Conservation (phyloP, 2,113 vertebrate genomes). For the Accipiter virgatus region DNA sequence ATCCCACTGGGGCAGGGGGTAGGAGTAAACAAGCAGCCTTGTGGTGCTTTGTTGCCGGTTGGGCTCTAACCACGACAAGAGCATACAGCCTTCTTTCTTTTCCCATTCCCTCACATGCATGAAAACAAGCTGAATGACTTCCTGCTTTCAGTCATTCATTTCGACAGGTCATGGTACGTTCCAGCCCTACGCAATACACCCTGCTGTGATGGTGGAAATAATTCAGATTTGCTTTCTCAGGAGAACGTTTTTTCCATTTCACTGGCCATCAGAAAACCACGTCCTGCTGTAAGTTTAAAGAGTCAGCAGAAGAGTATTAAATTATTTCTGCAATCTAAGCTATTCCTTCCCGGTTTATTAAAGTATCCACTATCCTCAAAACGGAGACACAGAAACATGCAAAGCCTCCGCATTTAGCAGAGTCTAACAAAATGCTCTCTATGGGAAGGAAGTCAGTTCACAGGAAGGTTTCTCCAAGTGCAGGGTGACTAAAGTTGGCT, state of each 20-base stretch:
- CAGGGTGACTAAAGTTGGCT: not conserved
- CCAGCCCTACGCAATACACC: fast-evolving
- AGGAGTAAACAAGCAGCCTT: too few species aligned
- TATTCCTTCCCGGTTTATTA: not conserved
- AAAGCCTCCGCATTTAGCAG: not conserved
- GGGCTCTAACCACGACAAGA: not conserved
- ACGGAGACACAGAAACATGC: not conserved
- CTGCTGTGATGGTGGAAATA: not conserved
- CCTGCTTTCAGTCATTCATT: not conserved
- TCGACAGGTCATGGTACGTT: not conserved
- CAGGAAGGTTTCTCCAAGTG: not conserved
- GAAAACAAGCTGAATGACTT: not conserved
- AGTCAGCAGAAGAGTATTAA: not conserved
- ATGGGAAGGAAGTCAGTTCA: not conserved
- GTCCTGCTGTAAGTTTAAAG: not conserved
- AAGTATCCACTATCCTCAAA: not conserved
- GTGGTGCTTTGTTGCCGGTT: too few species aligned
- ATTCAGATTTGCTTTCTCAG: not conserved
- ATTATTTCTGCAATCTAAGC: not conserved
- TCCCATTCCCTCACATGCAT: not conserved
- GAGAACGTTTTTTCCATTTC: not conserved
- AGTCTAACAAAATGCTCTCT: not conserved
- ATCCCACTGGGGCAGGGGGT: too few species aligned
- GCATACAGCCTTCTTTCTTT: not conserved
- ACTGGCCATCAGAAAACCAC: not conserved